phyloP scores from a whole-genome alignment of 2,797 vertebrate species.

The Leuciscus waleckii region DNA sequence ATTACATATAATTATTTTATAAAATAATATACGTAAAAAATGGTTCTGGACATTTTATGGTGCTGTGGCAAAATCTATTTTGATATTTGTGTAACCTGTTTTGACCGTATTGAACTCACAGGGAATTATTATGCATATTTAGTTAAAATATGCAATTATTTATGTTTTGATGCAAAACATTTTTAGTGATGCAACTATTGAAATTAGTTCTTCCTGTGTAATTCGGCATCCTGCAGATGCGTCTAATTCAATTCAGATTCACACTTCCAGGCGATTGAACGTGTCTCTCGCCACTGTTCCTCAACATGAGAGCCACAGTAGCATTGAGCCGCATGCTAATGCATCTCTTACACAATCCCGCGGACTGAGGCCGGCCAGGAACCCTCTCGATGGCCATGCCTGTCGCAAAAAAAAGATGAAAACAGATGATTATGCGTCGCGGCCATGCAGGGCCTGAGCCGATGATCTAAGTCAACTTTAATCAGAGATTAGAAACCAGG shows the following conservation, averaged over 20 bases:
- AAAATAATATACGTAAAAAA: not conserved
- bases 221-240: not conserved
- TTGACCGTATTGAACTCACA: not conserved
- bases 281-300: not conserved
- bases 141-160: not conserved
- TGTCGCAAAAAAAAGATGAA: conserved; percentile 25
- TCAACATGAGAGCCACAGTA: conserved; percentile 12
- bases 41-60: not conserved
- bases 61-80: not conserved
- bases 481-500: conserved; percentile 50
- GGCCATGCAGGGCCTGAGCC: not conserved
- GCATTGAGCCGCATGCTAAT: conserved; percentile 50
- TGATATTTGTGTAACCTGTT: not conserved
- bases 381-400: not conserved
- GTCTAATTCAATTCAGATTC: not conserved
- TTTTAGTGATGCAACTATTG: not conserved
- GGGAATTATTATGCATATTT: not conserved
- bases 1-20: not conserved
- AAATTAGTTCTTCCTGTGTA: not conserved
- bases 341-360: not conserved
- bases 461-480: conserved; percentile 45
- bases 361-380: conserved; percentile 38
- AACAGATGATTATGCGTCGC: conserved; percentile 39
- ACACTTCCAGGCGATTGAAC: not conserved
- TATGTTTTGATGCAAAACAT: not conserved